Evolutionary conservation across 2,888 invertebrate genomes (phyloP), one percentile per base, ranked within the genome.

Genomic region (Oscheius sp.): DNA sequence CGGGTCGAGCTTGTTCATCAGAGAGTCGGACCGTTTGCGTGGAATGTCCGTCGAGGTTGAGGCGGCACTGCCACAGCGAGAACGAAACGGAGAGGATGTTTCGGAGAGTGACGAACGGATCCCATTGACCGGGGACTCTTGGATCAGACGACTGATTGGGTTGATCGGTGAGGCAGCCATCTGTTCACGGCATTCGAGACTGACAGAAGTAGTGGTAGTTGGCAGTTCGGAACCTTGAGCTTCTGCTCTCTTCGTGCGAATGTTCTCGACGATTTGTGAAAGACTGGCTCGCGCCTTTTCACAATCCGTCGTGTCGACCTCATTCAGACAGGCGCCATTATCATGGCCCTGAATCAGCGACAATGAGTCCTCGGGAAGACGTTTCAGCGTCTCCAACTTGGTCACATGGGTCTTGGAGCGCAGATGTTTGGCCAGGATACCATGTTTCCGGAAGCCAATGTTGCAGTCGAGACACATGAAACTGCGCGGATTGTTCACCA

Each of bases 401-500:
- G 84, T 86, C 60, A 90, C 89, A 84, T 91, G 91, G 48, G 86
- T 86, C 75, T 90, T 90, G 59, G 90, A 90, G 65, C 84, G 93
- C 77, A 98, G 92, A 92, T 99, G 98, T 90, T 97, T 97, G 0
- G 96, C 96, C 86, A 99, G 91, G 90, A 97, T 97, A 0, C 97
- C 98, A 88, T 96, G 96, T 88, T 96, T 96, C 9, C 91, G 86
- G 90, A 99, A 98, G 9, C 96, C 96, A 84, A 96, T 94, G 89
- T 94, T 95, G 90, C 98, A 98, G 89, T 97, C 96, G 32, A 93
- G 93, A 91, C 98, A 98, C 88, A 96, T 94, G 90, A 96, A 98
- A 29, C 97, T 96, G 68, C 97, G 92, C 2, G 97, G 97, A 91
- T 97, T 96, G 60, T 63, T 73, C 2, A 76, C 73, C 5, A 60